Evolutionary conservation across 35 echinoderm and acorn worm species (phyloP).

Genomic region (Anneissia japonica): DNA sequence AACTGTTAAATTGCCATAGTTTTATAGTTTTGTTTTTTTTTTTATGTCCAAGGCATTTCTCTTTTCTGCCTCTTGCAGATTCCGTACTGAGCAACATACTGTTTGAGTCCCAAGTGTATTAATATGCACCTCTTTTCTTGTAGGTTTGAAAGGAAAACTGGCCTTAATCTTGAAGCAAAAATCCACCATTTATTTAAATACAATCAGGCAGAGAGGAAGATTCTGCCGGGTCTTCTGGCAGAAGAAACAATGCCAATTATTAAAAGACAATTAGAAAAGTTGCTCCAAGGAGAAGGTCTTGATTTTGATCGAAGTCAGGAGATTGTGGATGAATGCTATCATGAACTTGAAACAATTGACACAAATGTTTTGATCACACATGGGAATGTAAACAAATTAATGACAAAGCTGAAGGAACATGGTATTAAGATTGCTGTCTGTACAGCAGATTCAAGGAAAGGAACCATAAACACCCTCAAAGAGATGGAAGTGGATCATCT

Average conservation of each 20-base stretch:
- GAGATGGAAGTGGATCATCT: slow-evolving; percentile 19
- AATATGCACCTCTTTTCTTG: not conserved
- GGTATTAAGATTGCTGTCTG: slow-evolving; percentile 58
- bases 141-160: slow-evolving; percentile 27
- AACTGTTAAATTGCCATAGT: too few relatives aligned
- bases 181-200: slow-evolving; percentile 18
- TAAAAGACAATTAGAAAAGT: not conserved
- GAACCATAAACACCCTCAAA: slow-evolving; percentile 34
- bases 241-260: slow-evolving; percentile 21
- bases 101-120: not conserved
- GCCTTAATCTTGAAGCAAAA: slow-evolving; percentile 28
- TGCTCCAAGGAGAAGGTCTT: slow-evolving; percentile 16
- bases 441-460: slow-evolving; percentile 48
- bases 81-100: too few relatives aligned
- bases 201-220: not conserved
- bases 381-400: slow-evolving; percentile 21
- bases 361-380: not conserved
- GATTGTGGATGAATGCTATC: not conserved
- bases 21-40: too few relatives aligned
- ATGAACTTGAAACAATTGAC: not conserved
- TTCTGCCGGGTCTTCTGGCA: slow-evolving; percentile 32
- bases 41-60: not conserved
- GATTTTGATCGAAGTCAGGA: not conserved
- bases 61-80: not conserved
- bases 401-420: slow-evolving; percentile 4